These are phyloP conservation scores for Galago senegalensis DNA, from an alignment of 2,797 vertebrate genomes.

Conservation along the genomic window DNA sequence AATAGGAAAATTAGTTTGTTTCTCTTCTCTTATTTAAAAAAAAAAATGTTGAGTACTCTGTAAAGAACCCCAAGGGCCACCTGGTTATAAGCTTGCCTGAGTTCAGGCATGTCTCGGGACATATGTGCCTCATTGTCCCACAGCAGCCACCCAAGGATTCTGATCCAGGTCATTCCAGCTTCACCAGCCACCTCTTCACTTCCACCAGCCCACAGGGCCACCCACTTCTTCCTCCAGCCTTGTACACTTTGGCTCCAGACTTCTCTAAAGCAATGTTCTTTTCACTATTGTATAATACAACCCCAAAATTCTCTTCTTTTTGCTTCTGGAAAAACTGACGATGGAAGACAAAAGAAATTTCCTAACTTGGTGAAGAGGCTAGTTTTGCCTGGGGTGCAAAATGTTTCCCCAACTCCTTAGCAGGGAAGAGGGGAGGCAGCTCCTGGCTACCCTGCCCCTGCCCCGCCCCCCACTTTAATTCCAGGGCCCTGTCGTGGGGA, in stretches of 20 bases:
- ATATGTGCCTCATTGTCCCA: neutral
- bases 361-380: neutral
- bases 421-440: no score
- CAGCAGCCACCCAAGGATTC: rapidly evolving
- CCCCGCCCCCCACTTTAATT: neutral
- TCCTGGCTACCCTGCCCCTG: no score
- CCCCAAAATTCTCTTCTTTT: neutral
- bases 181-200: rapidly evolving
- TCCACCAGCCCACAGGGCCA: rapidly evolving
- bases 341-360: neutral
- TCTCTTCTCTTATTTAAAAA: neutral
- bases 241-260: neutral
- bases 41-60: no score
- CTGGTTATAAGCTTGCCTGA: neutral
- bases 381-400: neutral
- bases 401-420: neutral
- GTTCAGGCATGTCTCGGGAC: neutral
- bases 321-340: neutral
- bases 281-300: neutral
- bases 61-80: neutral
- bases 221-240: neutral
- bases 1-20: neutral
- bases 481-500: neutral
- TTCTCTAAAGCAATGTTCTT: neutral
- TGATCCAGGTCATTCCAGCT: no score